Base-by-base conservation (phyloP, 1,140 invertebrate species). In the Meloidogyne exigua region DNA sequence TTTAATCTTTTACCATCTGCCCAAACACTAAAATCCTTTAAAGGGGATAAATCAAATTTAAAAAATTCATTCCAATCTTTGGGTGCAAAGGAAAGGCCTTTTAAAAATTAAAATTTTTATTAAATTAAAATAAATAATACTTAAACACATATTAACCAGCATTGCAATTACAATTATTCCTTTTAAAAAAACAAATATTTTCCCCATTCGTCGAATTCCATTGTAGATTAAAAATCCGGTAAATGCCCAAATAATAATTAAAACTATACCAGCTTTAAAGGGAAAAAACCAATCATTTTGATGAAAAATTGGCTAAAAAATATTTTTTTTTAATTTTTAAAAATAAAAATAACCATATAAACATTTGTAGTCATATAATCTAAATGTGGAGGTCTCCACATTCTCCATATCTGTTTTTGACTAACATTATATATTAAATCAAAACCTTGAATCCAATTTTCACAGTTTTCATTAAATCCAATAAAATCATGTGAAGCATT, bases 211-310 rank as follows among this genome's bases (percentile, higher is more conserved):
- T 9, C 49, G 18, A n/a, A 57, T 57, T 57, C 49, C 49, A 57
- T 9, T 57, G 10, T 21, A 57, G 21, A 57, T 57, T n/a, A 57
- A 57, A 57, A 57, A 57, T 57, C 49, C 49, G 21, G 49, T 57
- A 57, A 57, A n/a, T 9, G n/a, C 18, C 49, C 49, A 57, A 57
- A 57, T 57, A 57, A 57, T 57, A n/a, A 57, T n/a, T 57, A 57
- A 57, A 57, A 57, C n/a, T 57, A n/a, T n/a, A 12, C 49, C 49
- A n/a, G 49, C n/a, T 57, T 57, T 57, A 57, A 57, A 57, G 21
- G 49, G 49, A 57, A 57, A 57, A n/a, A 57, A 57, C 49, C 49
- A 57, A 57, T 57, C 49, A n/a, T 57, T 57, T 57, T 57, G 49
- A 10, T 57, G 49, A 7, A 57, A 57, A 57, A 57, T 57, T 57